Evolutionary conservation across 2,888 invertebrate species (phyloP).

Genomic region (Nomada goodeniana): DNA sequence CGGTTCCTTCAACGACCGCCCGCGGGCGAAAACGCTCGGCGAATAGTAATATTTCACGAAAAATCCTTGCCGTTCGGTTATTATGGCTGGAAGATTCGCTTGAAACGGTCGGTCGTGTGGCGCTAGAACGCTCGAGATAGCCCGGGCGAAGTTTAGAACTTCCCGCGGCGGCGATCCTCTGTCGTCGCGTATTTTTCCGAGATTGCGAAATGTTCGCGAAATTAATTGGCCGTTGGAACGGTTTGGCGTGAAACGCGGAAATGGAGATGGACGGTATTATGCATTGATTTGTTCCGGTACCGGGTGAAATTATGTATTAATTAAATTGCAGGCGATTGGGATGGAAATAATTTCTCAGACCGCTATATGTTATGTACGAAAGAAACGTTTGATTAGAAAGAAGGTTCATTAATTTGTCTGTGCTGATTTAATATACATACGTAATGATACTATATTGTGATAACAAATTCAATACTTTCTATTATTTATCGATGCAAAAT

Average conservation of each 20-base stretch:
- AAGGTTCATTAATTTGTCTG: too few species aligned
- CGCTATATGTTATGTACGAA: too few species aligned
- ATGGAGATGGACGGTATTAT: not conserved
- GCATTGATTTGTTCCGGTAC: too few species aligned
- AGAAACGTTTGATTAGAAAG: too few species aligned
- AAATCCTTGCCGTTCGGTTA: constrained; percentile 28
- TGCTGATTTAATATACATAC: too few species aligned
- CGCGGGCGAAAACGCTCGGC: constrained; percentile 32
- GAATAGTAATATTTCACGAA: constrained; percentile 43
- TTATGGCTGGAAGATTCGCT: constrained; percentile 48
- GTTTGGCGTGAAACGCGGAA: not conserved
- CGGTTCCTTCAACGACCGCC: constrained; percentile 44
- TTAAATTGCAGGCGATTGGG: too few species aligned
- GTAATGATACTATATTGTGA: too few species aligned
- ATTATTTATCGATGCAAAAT: too few species aligned
- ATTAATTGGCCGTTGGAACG: not conserved
- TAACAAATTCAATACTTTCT: too few species aligned
- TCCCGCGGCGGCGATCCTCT: not conserved
- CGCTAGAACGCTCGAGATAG: not conserved
- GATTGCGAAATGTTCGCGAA: not conserved
- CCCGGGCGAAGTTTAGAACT: not conserved
- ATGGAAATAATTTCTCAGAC: too few species aligned
- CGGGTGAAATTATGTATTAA: too few species aligned
- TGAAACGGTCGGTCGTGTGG: not conserved
- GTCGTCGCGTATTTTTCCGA: not conserved